These are phyloP conservation scores for Amblyopsis hoosieri DNA, from an alignment of 2,797 vertebrate species.

Conservation along the genomic window DNA sequence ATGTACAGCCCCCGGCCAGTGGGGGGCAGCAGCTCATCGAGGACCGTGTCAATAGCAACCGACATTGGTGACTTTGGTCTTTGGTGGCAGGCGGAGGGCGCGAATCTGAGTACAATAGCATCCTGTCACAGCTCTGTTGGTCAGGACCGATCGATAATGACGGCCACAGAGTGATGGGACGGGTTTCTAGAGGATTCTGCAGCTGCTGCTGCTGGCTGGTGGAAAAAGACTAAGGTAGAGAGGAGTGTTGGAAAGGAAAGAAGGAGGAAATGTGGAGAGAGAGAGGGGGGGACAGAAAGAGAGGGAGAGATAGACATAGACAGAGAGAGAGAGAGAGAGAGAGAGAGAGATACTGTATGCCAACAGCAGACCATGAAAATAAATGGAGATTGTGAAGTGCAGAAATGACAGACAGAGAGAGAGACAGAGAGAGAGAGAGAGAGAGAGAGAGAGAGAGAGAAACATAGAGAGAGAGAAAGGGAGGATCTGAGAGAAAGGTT, in stretches of 20 bases:
- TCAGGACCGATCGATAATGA: slow-evolving; percentile 52
- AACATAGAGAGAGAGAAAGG: too few relatives aligned
- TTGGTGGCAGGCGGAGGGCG: too few relatives aligned
- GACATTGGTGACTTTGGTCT: too few relatives aligned
- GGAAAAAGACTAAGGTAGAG: not conserved
- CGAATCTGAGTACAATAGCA: too few relatives aligned
- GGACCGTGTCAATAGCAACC: slow-evolving; percentile 13
- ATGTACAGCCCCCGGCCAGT: slow-evolving; percentile 40
- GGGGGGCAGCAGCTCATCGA: slow-evolving; percentile 57
- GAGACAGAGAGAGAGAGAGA: not conserved
- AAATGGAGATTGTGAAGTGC: too few relatives aligned
- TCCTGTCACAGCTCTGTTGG: slow-evolving; percentile 14
- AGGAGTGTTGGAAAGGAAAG: not conserved
- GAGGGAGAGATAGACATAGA: not conserved
- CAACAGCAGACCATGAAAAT: too few relatives aligned
- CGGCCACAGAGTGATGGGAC: slow-evolving; percentile 48
- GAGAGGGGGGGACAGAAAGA: not conserved
- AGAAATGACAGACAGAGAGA: not conserved
- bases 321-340: not conserved
- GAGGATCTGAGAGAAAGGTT: not conserved
- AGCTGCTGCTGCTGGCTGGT: slow-evolving; percentile 6
- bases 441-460: too few relatives aligned
- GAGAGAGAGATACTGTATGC: too few relatives aligned
- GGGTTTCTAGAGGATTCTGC: slow-evolving; percentile 51
- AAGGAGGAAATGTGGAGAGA: not conserved